A percentile compares a stretch with the other conserved stretches of the same genome.
These are phyloP conservation scores for Mallotus villosus DNA, from an alignment of 2,797 vertebrate species.

Conservation along the genomic window DNA sequence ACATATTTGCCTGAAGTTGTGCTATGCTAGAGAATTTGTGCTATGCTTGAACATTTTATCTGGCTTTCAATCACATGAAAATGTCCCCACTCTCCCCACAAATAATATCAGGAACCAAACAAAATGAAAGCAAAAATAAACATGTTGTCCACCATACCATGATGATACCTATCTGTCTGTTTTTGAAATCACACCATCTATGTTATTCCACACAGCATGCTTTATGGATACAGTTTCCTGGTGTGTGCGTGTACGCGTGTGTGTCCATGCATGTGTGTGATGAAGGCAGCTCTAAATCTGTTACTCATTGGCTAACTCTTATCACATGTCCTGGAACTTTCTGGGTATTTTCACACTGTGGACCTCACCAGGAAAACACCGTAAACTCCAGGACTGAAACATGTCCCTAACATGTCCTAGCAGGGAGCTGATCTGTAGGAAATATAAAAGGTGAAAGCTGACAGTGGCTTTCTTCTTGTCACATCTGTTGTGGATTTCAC, in stretches of 20 bases:
- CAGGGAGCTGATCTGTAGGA: constrained; percentile 33
- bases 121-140: constrained; percentile 22
- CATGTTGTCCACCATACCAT: constrained; percentile 41
- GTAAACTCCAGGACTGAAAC: constrained; percentile 42
- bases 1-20: neutral
- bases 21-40: neutral
- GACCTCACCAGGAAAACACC: constrained; percentile 53
- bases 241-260: neutral
- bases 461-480: constrained; percentile 30
- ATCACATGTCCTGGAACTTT: constrained; percentile 57
- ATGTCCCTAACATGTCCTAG: constrained; percentile 44
- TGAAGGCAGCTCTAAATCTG: constrained; percentile 48
- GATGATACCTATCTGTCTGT: constrained; percentile 14
- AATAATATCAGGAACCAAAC: too few species aligned
- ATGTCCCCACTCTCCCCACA: too few species aligned
- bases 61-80: too few species aligned
- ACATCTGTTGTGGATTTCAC: constrained; percentile 44
- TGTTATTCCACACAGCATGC: constrained; percentile 43
- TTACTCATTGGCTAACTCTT: constrained; percentile 59
- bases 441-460: constrained; percentile 26
- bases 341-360: constrained; percentile 37
- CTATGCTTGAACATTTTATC: constrained; percentile 3
- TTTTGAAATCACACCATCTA: constrained; percentile 49
- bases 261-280: constrained; percentile 3
- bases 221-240: constrained; percentile 31